These are phyloP conservation scores for Caenorhabditis tropicalis DNA, from an alignment of 1,140 invertebrate species.

Conservation along the genomic window DNA sequence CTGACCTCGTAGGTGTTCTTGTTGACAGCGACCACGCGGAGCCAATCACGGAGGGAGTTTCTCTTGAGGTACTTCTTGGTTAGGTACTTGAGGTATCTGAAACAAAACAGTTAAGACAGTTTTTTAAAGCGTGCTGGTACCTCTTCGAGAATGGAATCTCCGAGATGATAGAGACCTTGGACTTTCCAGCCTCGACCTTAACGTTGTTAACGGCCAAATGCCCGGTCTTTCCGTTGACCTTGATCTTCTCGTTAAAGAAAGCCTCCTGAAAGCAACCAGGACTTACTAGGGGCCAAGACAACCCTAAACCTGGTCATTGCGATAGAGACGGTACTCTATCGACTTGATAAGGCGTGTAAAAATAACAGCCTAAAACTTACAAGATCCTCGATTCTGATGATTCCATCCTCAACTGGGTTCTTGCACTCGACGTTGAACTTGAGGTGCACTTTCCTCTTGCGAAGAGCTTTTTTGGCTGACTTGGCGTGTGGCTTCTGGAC, in stretches of 20 bases:
- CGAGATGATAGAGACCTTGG: constrained; percentile 86
- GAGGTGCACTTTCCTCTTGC: constrained; percentile 89
- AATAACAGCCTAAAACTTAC: constrained; percentile 77
- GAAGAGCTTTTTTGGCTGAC: constrained; percentile 45
- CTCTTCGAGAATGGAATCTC: constrained; percentile 94
- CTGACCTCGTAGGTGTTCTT: constrained; percentile 95
- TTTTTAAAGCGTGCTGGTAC: neutral
- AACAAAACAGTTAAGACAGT: neutral
- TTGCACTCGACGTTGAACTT: constrained; percentile 96
- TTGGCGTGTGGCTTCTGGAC: constrained; percentile 44
- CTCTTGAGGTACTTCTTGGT: constrained; percentile 99
- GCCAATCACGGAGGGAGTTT: constrained; percentile 97
- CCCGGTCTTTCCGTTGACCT: constrained; percentile 92
- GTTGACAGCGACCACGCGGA: constrained; percentile 92
- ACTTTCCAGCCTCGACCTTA: constrained; percentile 86
- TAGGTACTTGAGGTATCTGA: constrained; percentile 91
- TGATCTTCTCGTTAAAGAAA: constrained; percentile 91
- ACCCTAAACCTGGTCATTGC: constrained; percentile 69
- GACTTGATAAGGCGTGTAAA: constrained; percentile 50
- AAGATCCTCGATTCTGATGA: constrained; percentile 94
- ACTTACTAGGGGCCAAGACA: constrained; percentile 50
- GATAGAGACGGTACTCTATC: constrained; percentile 60
- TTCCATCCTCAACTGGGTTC: constrained; percentile 97
- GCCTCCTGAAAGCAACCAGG: constrained; percentile 81
- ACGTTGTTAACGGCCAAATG: constrained; percentile 91